Evolutionary conservation across 2,888 invertebrate genomes (phyloP).

Genomic region (Lepeophtheirus nordmannii): DNA sequence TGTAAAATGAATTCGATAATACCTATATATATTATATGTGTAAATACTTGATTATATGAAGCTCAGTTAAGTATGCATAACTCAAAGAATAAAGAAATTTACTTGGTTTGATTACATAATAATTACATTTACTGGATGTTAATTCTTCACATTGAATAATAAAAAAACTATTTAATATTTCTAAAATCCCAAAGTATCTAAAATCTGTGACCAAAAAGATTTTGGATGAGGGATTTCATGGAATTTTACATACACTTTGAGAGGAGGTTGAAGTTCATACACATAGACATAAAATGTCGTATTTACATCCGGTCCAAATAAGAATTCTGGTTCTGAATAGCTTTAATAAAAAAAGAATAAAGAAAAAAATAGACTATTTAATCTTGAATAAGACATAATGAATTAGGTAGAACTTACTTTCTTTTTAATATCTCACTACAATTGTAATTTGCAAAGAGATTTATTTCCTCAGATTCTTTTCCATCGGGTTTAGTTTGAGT

Average conservation of each 20-base stretch:
- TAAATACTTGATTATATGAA: too few relatives aligned
- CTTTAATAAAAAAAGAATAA: background rate
- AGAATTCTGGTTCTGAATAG: slow-evolving; percentile 60
- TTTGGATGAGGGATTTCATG: too few relatives aligned
- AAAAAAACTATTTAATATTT: too few relatives aligned
- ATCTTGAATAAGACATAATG: background rate
- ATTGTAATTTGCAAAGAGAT: slow-evolving; percentile 57
- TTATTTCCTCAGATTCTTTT: slow-evolving; percentile 41
- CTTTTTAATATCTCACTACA: slow-evolving; percentile 57
- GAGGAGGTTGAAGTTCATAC: slow-evolving; percentile 85
- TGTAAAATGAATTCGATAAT: too few relatives aligned
- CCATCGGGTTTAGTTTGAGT: background rate
- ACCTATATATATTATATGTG: too few relatives aligned
- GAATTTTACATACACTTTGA: slow-evolving; percentile 37
- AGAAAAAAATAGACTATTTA: background rate
- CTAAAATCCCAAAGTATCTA: too few relatives aligned
- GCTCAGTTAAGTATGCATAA: too few relatives aligned
- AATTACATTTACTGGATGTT: too few relatives aligned
- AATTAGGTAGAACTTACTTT: slow-evolving; percentile 42
- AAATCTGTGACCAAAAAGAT: too few relatives aligned
- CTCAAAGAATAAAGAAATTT: too few relatives aligned
- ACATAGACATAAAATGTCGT: slow-evolving; percentile 97
- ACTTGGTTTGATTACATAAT: too few relatives aligned
- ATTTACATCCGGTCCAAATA: slow-evolving; percentile 75
- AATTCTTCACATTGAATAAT: too few relatives aligned